Percentiles rank a stretch among this genome's conserved stretches.
Conservation (phyloP, 2,888 invertebrate genomes). For the Eretmocerus hayati region DNA sequence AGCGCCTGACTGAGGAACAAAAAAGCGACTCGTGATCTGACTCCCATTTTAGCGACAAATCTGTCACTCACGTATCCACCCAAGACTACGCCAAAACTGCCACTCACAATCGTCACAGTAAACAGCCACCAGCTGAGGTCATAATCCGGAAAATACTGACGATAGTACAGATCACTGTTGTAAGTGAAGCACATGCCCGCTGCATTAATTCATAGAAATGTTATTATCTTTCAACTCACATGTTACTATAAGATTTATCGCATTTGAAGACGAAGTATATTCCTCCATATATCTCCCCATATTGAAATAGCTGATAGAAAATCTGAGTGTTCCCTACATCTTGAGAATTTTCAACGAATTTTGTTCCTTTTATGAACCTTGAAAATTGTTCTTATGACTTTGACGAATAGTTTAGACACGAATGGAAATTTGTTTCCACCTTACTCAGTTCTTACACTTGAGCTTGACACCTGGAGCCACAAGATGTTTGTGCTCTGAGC, state of each 20-base stretch:
- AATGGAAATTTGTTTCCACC: no score
- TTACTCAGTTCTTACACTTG: no score
- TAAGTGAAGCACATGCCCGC: slow-evolving; percentile 88
- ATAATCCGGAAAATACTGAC: slow-evolving; percentile 80
- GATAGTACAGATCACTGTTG: slow-evolving; percentile 83
- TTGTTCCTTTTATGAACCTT: no score
- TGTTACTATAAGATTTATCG: not conserved
- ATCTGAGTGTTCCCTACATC: no score
- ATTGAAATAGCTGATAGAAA: no score
- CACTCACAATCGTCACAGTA: slow-evolving; percentile 80
- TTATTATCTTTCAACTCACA: not conserved
- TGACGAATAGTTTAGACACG: no score
- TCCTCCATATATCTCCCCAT: no score
- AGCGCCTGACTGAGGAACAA: slow-evolving; percentile 76
- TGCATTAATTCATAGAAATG: slow-evolving; percentile 37
- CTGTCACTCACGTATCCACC: slow-evolving; percentile 78
- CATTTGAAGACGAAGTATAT: no score
- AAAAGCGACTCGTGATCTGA: slow-evolving; percentile 71
- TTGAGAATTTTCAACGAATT: no score
- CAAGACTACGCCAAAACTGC: slow-evolving; percentile 67
- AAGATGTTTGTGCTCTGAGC: no score
- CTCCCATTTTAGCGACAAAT: slow-evolving; percentile 80
- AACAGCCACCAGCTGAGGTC: slow-evolving; percentile 88
- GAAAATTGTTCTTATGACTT: no score
- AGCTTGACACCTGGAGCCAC: no score